Percentiles rank a stretch among this genome's conserved stretches.
Conservation (phyloP, 2,888 invertebrate species). For the Agonum fuliginosum region DNA sequence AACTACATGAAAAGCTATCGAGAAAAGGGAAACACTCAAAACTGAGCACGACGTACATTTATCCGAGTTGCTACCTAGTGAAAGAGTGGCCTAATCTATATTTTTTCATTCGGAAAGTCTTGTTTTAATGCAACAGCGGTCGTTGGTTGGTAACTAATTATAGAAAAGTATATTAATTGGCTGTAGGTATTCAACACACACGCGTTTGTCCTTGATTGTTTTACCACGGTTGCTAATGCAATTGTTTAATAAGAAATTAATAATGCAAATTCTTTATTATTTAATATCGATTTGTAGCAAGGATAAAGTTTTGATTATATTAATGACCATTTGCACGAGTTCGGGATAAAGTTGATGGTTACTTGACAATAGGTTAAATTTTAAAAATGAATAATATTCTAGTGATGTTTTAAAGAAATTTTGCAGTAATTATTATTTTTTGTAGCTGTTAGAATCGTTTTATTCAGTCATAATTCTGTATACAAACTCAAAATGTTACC, state of each 20-base stretch:
- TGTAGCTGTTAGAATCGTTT: too few species aligned
- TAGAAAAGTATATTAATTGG: conserved; percentile 26
- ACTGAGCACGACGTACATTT: not conserved
- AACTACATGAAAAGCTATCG: conserved; percentile 41
- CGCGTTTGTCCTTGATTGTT: conserved; percentile 20
- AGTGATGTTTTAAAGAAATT: too few species aligned
- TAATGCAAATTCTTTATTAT: conserved; percentile 10
- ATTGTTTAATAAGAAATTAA: conserved; percentile 14
- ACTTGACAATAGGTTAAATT: too few species aligned
- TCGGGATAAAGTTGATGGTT: too few species aligned
- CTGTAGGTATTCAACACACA: conserved; percentile 29
- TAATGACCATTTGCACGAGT: too few species aligned
- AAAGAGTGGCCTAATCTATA: conserved; percentile 1
- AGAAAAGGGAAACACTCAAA: conserved; percentile 24
- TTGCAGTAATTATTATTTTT: too few species aligned
- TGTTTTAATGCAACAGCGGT: not conserved
- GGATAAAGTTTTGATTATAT: conserved; percentile 25
- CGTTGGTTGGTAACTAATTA: conserved; percentile 17
- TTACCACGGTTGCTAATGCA: not conserved
- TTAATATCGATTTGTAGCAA: conserved; percentile 3
- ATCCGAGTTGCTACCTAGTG: not conserved
- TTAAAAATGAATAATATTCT: too few species aligned
- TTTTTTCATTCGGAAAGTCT: conserved; percentile 8
- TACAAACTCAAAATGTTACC: too few species aligned
- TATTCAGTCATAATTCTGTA: too few species aligned